Percentiles rank a stretch among this genome's conserved stretches.
Evolutionary conservation across 1,140 invertebrate species (phyloP).

Genomic region (Adelges cooleyi): DNA sequence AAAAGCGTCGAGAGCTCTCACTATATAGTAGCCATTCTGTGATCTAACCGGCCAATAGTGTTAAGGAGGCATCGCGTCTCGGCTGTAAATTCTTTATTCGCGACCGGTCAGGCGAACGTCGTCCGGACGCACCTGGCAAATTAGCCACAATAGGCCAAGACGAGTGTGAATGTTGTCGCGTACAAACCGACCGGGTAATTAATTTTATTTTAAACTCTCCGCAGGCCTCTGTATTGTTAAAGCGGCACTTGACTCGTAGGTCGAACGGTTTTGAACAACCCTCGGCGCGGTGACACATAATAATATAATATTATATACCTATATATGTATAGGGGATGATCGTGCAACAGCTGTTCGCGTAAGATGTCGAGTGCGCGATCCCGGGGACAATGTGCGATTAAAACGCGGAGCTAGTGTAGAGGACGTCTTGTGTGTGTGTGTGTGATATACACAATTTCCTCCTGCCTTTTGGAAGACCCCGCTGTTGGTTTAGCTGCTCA

Average conservation of each 20-base stretch:
- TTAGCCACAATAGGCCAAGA: neutral
- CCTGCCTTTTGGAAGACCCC: neutral
- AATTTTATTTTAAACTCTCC: conserved; percentile 24
- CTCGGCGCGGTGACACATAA: neutral
- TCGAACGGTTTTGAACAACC: conserved; percentile 18
- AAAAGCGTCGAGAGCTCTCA: no score
- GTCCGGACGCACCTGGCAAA: conserved; percentile 14
- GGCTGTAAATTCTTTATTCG: neutral
- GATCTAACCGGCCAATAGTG: no score
- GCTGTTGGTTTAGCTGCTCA: conserved; percentile 12
- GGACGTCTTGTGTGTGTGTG: neutral
- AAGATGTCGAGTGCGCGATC: conserved; percentile 14
- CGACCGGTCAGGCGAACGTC: neutral
- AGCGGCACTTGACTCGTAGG: conserved; percentile 11
- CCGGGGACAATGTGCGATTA: conserved; percentile 9
- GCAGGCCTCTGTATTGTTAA: conserved; percentile 6
- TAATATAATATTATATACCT: no score
- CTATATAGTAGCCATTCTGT: no score
- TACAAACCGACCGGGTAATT: conserved; percentile 12
- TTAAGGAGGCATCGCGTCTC: no score
- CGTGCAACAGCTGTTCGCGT: conserved; percentile 11
- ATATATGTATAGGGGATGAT: neutral
- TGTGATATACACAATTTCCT: no score
- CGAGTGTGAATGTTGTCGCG: neutral
- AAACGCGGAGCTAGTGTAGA: no score